Evolutionary conservation across 1,140 invertebrate species (phyloP).

Genomic region (Carposina sasakii): DNA sequence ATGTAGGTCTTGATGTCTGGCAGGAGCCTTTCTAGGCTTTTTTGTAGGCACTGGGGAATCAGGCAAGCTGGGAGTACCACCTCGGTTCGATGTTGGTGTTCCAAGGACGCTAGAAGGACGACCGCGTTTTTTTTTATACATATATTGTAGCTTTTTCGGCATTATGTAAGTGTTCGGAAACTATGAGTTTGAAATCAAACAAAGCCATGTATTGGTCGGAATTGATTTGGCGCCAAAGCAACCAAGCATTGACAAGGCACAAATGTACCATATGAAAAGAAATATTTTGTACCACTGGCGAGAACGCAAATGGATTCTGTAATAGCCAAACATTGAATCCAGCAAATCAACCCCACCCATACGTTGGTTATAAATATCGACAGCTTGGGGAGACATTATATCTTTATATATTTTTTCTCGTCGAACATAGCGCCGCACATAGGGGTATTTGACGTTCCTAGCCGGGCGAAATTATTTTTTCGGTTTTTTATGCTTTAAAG

Average conservation of each 20-base stretch:
- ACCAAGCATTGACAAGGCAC: slow-evolving; percentile 11
- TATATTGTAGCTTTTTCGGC: neutral
- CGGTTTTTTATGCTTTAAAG: too few relatives aligned
- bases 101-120: slow-evolving; percentile 11
- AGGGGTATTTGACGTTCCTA: too few relatives aligned
- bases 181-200: slow-evolving; percentile 19
- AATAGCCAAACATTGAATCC: slow-evolving; percentile 27
- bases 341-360: slow-evolving; percentile 51
- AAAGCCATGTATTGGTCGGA: slow-evolving; percentile 8
- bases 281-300: slow-evolving; percentile 33
- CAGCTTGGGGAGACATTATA: slow-evolving; percentile 18
- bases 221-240: slow-evolving; percentile 4
- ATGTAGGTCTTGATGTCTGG: slow-evolving; percentile 16
- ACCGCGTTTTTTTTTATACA: slow-evolving; percentile 15
- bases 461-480: too few relatives aligned
- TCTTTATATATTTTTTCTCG: slow-evolving; percentile 19
- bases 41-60: slow-evolving; percentile 11
- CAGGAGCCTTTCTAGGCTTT: slow-evolving; percentile 10
- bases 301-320: slow-evolving; percentile 23
- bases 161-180: slow-evolving; percentile 15
- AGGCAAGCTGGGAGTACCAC: slow-evolving; percentile 6
- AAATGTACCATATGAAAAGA: slow-evolving; percentile 27
- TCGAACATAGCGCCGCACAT: slow-evolving; percentile 21
- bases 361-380: slow-evolving; percentile 37
- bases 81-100: slow-evolving; percentile 14